Evolutionary conservation across 1,140 invertebrate genomes (phyloP).

Genomic region (Oncopodura yosiiana): DNA sequence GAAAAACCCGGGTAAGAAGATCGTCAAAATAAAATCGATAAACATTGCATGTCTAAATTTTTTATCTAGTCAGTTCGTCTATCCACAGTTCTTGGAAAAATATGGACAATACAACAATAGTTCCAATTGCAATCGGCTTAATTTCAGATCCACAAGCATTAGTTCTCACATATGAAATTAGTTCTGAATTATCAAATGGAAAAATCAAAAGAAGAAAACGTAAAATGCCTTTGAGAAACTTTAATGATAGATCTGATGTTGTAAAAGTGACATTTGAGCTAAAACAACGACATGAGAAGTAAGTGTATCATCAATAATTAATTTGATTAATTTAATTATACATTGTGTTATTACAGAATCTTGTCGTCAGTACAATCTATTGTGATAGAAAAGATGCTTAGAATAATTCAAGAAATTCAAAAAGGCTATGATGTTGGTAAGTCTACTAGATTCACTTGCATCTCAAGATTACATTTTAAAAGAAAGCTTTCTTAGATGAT

Average conservation of each 20-base stretch:
- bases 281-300: slow-evolving; percentile 14
- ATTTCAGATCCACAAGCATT: slow-evolving; percentile 28
- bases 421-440: slow-evolving; percentile 18
- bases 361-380: slow-evolving; percentile 14
- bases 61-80: no score
- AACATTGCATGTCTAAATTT: no score
- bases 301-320: slow-evolving; percentile 3
- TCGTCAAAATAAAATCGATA: no score
- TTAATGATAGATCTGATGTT: slow-evolving; percentile 25
- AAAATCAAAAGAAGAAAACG: slow-evolving; percentile 16
- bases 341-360: no score
- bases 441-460: background rate
- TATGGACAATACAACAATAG: background rate
- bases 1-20: no score
- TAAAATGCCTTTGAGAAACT: slow-evolving; percentile 26
- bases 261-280: slow-evolving; percentile 4
- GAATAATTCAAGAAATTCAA: slow-evolving; percentile 29
- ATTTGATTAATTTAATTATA: no score
- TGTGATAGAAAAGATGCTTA: slow-evolving; percentile 23
- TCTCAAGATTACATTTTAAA: background rate
- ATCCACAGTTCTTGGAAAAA: no score
- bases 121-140: slow-evolving; percentile 15
- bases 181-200: background rate
- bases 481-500: background rate
- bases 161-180: slow-evolving; percentile 11